Base-by-base conservation (phyloP, 2,113 vertebrate genomes). In the Polyodon spathula region DNA sequence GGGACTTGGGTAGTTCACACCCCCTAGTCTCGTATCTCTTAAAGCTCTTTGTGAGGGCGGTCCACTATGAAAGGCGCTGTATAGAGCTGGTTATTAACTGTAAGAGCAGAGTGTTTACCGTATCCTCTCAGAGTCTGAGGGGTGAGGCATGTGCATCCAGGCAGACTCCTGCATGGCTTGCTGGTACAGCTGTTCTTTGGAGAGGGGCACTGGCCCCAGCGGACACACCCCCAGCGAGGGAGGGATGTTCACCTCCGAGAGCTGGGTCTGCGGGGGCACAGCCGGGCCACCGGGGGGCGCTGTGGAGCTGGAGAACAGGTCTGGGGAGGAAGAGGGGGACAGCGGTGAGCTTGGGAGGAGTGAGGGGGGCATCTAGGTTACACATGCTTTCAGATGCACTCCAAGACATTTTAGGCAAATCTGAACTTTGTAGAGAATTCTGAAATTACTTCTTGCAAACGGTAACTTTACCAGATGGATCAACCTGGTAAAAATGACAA, bases 81-180 rank as follows among this genome's bases (percentile, higher is more conserved):
- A n/a, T n/a, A n/a, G n/a, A n/a, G n/a, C n/a, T n/a, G n/a, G n/a
- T n/a, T n/a, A n/a, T n/a, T n/a, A n/a, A n/a, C n/a, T n/a, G n/a
- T n/a, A n/a, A n/a, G n/a, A n/a, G n/a, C n/a, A n/a, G n/a, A n/a
- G 1, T 4, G 15, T 48, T 76, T 78, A 92, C 93, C 93, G 87
- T 79, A 95, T 93, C 40, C 92, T 89, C 78, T 94, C 93, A 0
- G 92, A 94, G 76, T 95, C 93, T 0, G 92, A 95, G 10, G 92
- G 92, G 63, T 95, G 93, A 15, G 93, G 92, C 93, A 95, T 95
- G 75, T 95, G 93, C 58, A 90, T 91, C 93, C 93, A 95, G 7
- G 92, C 90, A 0, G 93, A 83, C 73, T 95, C 93, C 66, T 94
- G 90, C 93, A 95, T 95, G 68, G 88, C 90, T 84, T 93, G 91